phyloP scores from a whole-genome alignment of 1,140 invertebrate species.

The Brachionus asplanchnoidis region DNA sequence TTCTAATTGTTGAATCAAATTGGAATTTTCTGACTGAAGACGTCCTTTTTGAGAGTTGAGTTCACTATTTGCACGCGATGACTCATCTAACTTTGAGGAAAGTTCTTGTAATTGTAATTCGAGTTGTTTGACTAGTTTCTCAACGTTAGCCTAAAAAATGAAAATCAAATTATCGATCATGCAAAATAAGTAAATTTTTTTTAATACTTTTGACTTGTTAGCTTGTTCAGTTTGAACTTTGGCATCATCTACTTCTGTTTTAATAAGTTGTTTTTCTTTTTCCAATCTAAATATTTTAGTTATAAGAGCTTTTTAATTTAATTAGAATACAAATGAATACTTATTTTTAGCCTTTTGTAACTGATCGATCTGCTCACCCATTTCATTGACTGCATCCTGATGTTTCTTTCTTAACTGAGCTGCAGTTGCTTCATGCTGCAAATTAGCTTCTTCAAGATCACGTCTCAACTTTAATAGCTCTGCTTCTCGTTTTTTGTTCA shows the following conservation, averaged over 20 bases:
- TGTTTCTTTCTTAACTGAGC: constrained; percentile 96
- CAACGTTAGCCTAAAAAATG: constrained; percentile 73
- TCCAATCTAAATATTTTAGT: constrained; percentile 7
- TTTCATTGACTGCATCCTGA: constrained; percentile 94
- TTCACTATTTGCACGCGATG: too few relatives aligned
- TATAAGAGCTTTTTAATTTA: background rate
- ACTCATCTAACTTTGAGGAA: too few relatives aligned
- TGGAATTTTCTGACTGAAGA: too few relatives aligned
- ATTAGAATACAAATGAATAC: background rate
- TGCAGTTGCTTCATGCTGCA: constrained; percentile 92
- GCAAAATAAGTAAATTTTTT: too few relatives aligned
- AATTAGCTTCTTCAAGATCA: constrained; percentile 94
- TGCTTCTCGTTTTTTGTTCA: constrained; percentile 98
- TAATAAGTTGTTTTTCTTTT: constrained; percentile 59
- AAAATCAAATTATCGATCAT: too few relatives aligned
- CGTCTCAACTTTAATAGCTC: constrained; percentile 94
- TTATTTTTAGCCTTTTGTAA: too few relatives aligned
- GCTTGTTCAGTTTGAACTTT: constrained; percentile 78
- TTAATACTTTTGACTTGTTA: constrained; percentile 82
- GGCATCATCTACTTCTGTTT: constrained; percentile 87
- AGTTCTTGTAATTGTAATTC: too few relatives aligned
- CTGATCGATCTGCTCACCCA: too few relatives aligned
- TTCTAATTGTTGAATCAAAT: too few relatives aligned
- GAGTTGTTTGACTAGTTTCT: too few relatives aligned
- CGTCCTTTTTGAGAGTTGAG: too few relatives aligned